phyloP scores from a whole-genome alignment of 2,797 vertebrate genomes.

The Agapornis canus region DNA sequence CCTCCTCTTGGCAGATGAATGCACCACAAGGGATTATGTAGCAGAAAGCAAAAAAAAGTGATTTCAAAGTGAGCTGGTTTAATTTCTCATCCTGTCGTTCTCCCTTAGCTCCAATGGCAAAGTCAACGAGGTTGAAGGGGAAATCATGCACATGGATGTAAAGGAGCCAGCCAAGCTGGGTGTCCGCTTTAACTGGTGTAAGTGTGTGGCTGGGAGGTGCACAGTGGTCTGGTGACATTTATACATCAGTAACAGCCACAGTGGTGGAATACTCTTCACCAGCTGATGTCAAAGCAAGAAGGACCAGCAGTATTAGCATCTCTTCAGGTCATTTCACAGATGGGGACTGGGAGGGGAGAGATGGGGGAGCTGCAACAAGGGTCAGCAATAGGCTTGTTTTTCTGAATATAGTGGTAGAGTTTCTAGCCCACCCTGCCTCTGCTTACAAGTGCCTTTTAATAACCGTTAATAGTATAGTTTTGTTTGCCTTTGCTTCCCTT shows the following conservation, averaged over 20 bases:
- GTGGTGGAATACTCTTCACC: not conserved
- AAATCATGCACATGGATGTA: slow-evolving; percentile 78
- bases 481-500: not conserved
- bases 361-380: not conserved
- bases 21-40: not conserved
- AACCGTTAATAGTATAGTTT: not conserved
- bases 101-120: slow-evolving; percentile 80
- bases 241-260: not conserved
- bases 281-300: not conserved
- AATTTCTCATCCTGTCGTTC: not conserved
- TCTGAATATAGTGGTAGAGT: not conserved
- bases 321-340: not conserved
- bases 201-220: slow-evolving; percentile 55
- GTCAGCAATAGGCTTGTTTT: not conserved
- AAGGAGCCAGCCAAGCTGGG: slow-evolving; percentile 88
- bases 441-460: not conserved
- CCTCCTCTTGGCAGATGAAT: not conserved
- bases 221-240: not conserved
- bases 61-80: not conserved
- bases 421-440: not conserved
- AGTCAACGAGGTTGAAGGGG: slow-evolving; percentile 82
- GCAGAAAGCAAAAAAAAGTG: not conserved
- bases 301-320: fast-evolving
- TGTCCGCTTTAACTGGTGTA: slow-evolving; percentile 88
- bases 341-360: not conserved